A percentile compares a stretch with the other conserved stretches of the same genome.
These are phyloP conservation scores for Bolborhynchus lineola DNA, from an alignment of 2,113 vertebrate species.

Conservation along the genomic window DNA sequence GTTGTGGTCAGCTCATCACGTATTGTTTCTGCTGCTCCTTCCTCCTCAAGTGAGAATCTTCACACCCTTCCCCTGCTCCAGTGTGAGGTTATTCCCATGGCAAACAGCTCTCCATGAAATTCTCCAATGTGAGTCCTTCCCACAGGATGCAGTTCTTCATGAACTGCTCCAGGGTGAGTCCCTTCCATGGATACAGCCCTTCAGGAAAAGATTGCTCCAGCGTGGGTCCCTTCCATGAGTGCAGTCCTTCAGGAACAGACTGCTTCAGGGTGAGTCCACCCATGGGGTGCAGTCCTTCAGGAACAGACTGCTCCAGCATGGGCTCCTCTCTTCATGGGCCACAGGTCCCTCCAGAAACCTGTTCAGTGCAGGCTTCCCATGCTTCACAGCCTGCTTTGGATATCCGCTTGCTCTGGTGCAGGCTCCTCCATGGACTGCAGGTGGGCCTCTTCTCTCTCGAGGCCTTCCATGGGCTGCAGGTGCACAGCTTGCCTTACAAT, in stretches of 20 bases:
- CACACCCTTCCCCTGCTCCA: fast-evolving
- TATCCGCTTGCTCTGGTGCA: not conserved
- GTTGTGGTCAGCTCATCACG: not conserved
- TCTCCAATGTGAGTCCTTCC: fast-evolving
- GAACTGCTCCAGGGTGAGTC: not conserved
- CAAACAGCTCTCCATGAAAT: too few species aligned
- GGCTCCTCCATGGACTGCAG: not conserved
- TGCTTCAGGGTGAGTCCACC: not conserved
- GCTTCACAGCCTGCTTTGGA: not conserved
- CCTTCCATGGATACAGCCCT: not conserved
- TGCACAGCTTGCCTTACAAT: not conserved
- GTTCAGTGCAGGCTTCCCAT: fast-evolving
- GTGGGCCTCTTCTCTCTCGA: not conserved
- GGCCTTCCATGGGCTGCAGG: not conserved
- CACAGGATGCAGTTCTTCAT: not conserved
- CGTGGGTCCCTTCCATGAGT: too few species aligned
- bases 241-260: not conserved
- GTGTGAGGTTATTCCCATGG: fast-evolving
- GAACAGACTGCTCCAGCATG: not conserved
- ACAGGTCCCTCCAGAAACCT: not conserved
- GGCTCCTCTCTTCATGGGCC: too few species aligned
- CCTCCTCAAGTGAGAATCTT: not conserved
- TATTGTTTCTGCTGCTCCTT: not conserved
- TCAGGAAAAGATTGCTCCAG: not conserved
- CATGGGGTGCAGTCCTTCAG: too few species aligned